These are phyloP conservation scores for Pomacea maculata DNA, from an alignment of 1,140 invertebrate species.

Conservation along the genomic window DNA sequence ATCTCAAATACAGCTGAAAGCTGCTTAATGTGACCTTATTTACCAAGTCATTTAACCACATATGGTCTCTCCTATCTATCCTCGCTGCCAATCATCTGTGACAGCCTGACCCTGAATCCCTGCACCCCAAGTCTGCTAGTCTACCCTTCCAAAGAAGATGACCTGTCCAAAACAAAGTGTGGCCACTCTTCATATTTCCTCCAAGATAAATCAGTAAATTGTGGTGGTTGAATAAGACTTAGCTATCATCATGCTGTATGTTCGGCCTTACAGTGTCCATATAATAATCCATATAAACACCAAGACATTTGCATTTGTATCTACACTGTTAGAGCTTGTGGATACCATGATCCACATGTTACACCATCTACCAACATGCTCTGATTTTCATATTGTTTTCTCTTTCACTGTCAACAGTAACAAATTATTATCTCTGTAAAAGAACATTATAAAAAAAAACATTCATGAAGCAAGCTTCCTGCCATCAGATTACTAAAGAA, in stretches of 20 bases:
- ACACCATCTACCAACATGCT: too few relatives aligned
- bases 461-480: too few relatives aligned
- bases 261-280: conserved; percentile 19
- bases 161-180: not conserved
- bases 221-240: not conserved
- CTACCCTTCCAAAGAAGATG: not conserved
- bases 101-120: not conserved
- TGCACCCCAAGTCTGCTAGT: not conserved
- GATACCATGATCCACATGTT: too few relatives aligned
- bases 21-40: too few relatives aligned
- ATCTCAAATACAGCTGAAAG: too few relatives aligned
- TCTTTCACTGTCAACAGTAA: too few relatives aligned
- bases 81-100: conserved; percentile 13
- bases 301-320: not conserved
- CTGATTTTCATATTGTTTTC: too few relatives aligned
- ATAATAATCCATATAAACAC: conserved; percentile 1
- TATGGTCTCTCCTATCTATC: not conserved
- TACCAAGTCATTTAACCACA: too few relatives aligned
- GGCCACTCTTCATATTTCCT: conserved; percentile 5
- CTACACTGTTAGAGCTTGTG: too few relatives aligned
- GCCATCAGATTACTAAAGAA: too few relatives aligned
- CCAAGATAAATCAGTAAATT: not conserved
- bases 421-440: too few relatives aligned
- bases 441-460: too few relatives aligned
- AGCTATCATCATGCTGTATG: conserved; percentile 16